Base-by-base conservation (phyloP, 2,797 vertebrate genomes). In the Sebastes vulpes region DNA sequence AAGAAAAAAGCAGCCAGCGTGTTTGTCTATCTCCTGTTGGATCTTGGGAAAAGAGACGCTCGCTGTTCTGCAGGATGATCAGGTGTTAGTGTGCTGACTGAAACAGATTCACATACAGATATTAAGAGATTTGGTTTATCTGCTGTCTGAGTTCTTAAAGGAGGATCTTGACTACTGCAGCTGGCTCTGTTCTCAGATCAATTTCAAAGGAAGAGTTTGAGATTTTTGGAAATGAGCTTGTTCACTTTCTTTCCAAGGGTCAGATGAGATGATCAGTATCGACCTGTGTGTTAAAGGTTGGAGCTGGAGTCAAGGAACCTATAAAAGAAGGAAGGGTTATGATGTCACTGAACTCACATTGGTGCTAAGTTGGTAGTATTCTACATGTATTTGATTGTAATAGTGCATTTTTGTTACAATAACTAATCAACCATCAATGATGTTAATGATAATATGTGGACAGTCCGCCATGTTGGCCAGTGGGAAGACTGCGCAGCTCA, bases 21-120 rank as follows among this genome's bases (percentile, higher is more conserved):
- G 18, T 50, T 38, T 42, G 10, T 57, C 28, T 80, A 61, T 75
- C 67, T 68, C 32, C 25, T 3, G 48, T 38, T 32, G 46, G 29
- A 74, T 82, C 64, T 54, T 26, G 26, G 38, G 52, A 68, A 69
- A 32, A 32, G 50, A 58, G 60, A n/a, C 5, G 38, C 32, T 67
- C 68, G 77, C 75, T 60, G 52, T 75, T 71, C 35, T 4, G 57
- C 60, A 42, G 31, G 73, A 81, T 32, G 65, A 75, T 66, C 61
- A 60, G 54, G 60, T 65, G 53, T 53, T 59, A 9, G 23, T 52
- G 28, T 58, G 60, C 64, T 38, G 57, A 65, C 65, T 23, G 56
- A 52, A 50, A 75, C 69, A 70, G 53, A 66, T 61, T 25, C 56
- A 31, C 12, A 9, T 38, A 20, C 56, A 54, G 57, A 83, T 76